Base-by-base conservation (phyloP, 2,888 invertebrate genomes). In the Caenorhabditis japonica region DNA sequence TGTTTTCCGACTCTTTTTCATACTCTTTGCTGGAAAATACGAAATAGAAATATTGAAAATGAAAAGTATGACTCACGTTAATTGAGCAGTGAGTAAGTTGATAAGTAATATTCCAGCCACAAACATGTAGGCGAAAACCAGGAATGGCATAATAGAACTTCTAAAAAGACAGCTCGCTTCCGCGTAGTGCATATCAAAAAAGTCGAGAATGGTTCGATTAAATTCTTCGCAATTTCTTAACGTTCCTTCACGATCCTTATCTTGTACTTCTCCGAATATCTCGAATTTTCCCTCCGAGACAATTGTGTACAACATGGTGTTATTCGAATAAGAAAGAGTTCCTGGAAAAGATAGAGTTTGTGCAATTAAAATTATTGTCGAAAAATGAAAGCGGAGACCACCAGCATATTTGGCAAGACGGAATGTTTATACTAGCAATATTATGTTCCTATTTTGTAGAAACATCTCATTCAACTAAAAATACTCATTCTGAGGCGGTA, bases 241-340 rank as follows among this genome's bases (percentile, higher is more conserved):
- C 0, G 1, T 36, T 47, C 69, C 69, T 7, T 39, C 21, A n/a
- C 59, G 15, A 25, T 74, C 69, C 8, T 76, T 55, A 8, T 78
- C 78, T 12, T 53, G 52, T 10, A 75, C 56, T 49, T 78, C 78
- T 47, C 78, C 78, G 34, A 78, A 78, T 38, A 78, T 74, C 23
- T 78, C 78, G 33, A 78, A 78, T 5, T 74, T 76, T 19, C 78
- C 78, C 17, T 60, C 51, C 17, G 59, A 64, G 15, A 62, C 53
- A n/a, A 77, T 33, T 10, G 34, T 64, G 59, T 75, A 62, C 3
- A 75, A 34, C 0, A 75, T 12, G 0, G 52, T 59, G 10, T 23
- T 25, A 3, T 69, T 17, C 4, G 43, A 25, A 4, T 19, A 1
- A 10, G 17, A 0, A 7, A 36, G 25, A 1, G 47, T 34, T 43